Conservation (phyloP, 2,113 vertebrate species). For the Oreochromis aureus region DNA sequence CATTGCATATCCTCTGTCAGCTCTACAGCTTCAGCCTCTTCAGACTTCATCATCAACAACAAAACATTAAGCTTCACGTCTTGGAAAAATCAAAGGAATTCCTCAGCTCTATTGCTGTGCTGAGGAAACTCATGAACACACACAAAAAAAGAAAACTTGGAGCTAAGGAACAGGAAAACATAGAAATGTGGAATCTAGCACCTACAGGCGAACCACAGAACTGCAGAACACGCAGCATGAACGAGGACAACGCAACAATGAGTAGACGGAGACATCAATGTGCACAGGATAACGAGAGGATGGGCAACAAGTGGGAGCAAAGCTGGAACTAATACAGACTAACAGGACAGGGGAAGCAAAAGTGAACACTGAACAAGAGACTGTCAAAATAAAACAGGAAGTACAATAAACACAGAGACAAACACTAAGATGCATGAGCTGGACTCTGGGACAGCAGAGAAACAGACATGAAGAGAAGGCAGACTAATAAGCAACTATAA, state of each 20-base stretch:
- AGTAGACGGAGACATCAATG: background rate
- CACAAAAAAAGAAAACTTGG: background rate
- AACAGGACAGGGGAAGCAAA: background rate
- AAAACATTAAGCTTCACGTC: background rate
- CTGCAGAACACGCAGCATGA: background rate
- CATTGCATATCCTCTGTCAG: background rate
- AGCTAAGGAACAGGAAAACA: background rate
- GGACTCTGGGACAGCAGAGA: background rate
- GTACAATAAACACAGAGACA: background rate
- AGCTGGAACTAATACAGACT: background rate
- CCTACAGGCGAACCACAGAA: background rate
- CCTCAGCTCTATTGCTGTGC: background rate
- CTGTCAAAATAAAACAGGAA: background rate
- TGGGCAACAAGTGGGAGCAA: background rate
- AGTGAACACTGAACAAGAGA: background rate
- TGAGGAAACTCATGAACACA: background rate
- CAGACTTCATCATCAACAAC: background rate
- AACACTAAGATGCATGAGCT: background rate
- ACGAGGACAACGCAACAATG: background rate
- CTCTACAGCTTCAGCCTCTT: background rate
- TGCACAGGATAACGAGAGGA: background rate
- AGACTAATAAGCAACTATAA: background rate
- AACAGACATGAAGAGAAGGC: background rate
- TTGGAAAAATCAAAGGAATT: background rate
- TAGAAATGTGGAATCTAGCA: background rate